Evolutionary conservation across 2,797 vertebrate genomes (phyloP), one percentile per base, ranked within the genome.

Genomic region (Sebastes nivosus): DNA sequence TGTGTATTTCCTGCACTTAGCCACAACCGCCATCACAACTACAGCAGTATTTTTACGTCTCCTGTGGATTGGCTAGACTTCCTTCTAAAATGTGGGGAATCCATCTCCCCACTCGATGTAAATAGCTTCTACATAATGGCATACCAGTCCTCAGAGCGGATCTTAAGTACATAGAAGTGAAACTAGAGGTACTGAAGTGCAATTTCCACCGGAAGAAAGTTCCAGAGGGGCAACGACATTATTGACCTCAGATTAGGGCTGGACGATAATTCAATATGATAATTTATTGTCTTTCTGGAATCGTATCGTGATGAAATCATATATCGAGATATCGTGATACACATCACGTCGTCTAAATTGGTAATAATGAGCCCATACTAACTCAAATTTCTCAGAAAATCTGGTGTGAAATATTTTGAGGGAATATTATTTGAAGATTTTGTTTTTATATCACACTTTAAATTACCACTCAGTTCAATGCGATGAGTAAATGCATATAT

Each of bases 141-240:
- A 74, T 87, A 87, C 13, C 72, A 81, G 80, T 84, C 87, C 88
- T 89, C 84, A 84, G 81, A 90, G 74, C 83, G 86, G 60, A 90
- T 92, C 87, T 72, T 76, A 89, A 92, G 95, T 97, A 93, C 95
- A 94, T 95, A 88, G 63, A 70, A 84, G 79, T 91, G 84, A 91
- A 90, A 92, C 84, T 73, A 72, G 81, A 89, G 72, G 9, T 18
- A 67, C 75, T 85, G 86, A 86, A 88, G 76, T 78, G 36, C 71
- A 81, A 74, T 83, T 84, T 90, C 89, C 79, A 81, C 13, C 59
- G 34, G 54, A 71, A 25, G 73, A 81, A 67, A 29, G 58, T 73
- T 89, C 69, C 81, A 71, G 34, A 58, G 79, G 86, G 59, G 70
- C 81, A 82, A 57, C 67, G 58, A 59, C 50, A 36, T 81, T 83